A percentile compares a stretch with the other conserved stretches of the same genome.
phyloP scores from a whole-genome alignment of 2,888 invertebrate species.

The Apamea epomidion region DNA sequence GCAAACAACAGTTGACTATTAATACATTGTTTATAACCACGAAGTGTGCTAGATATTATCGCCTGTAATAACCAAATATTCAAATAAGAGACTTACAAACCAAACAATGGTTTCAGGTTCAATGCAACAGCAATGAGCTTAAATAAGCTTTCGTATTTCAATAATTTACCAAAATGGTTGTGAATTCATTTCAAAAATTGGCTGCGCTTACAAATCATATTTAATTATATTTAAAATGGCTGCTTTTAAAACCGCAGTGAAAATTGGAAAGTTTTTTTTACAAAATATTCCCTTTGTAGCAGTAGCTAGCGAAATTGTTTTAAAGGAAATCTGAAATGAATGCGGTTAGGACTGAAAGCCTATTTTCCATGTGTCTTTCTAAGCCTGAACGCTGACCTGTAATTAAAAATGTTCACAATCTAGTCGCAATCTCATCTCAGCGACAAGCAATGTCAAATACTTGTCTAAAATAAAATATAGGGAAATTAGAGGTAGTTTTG shows the following conservation, averaged over 20 bases:
- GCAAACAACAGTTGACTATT: conserved; percentile 10
- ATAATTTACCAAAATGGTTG: conserved; percentile 19
- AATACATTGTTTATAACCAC: conserved; percentile 19
- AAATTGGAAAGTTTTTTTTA: conserved; percentile 2
- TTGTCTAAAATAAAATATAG: too few species aligned
- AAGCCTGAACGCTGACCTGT: background rate
- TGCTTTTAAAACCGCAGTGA: conserved; percentile 3
- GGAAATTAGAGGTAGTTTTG: too few species aligned
- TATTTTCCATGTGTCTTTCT: background rate
- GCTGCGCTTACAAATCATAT: background rate
- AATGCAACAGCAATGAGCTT: conserved; percentile 10
- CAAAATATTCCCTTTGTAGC: background rate
- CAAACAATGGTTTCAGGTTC: conserved; percentile 2
- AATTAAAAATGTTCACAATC: background rate
- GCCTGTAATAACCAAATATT: background rate
- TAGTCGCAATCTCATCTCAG: background rate
- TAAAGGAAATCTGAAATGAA: background rate
- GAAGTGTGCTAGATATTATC: background rate
- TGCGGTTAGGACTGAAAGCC: background rate
- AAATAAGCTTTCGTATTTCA: conserved; percentile 30
- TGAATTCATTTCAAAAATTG: background rate
- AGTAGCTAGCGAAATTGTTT: background rate
- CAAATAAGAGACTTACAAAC: background rate
- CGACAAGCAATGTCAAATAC: too few species aligned
- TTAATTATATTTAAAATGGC: conserved; percentile 8